Conservation (phyloP, 2,113 vertebrate genomes). For the Trachemys scripta region DNA sequence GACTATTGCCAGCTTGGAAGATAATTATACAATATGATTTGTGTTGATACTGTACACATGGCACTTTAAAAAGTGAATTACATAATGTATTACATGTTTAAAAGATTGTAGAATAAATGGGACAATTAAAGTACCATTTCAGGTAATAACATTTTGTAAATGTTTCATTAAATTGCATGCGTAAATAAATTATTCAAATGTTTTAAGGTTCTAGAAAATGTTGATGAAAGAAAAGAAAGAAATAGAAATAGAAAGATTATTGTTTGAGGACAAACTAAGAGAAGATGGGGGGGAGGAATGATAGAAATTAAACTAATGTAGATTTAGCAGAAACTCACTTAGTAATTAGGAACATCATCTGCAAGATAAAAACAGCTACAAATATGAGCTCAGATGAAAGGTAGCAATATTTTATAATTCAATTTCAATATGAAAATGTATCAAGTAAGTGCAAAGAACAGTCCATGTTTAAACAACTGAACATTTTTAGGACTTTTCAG, state of each 20-base stretch:
- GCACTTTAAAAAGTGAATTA: neutral
- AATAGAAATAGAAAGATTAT: neutral
- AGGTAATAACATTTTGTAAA: neutral
- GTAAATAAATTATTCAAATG: neutral
- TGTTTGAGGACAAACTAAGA: neutral
- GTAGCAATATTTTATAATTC: neutral
- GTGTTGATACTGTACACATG: neutral
- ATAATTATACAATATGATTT: neutral
- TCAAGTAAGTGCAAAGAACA: neutral
- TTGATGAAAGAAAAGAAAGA: neutral
- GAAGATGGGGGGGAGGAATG: neutral
- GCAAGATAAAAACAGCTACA: neutral
- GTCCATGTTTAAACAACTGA: neutral
- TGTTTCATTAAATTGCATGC: neutral
- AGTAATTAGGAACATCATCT: neutral
- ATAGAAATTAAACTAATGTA: neutral
- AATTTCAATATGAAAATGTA: neutral
- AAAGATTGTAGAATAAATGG: neutral
- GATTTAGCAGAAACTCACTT: neutral
- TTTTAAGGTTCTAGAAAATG: neutral
- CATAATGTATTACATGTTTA: neutral
- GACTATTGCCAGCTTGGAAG: neutral
- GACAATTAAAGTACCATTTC: neutral
- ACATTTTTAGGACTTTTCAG: neutral
- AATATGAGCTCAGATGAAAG: neutral